A percentile compares a stretch with the other conserved stretches of the same genome.
These are phyloP conservation scores for Ctenochaetus hawaiiensis DNA, from an alignment of 2,797 vertebrate species.

Conservation along the genomic window DNA sequence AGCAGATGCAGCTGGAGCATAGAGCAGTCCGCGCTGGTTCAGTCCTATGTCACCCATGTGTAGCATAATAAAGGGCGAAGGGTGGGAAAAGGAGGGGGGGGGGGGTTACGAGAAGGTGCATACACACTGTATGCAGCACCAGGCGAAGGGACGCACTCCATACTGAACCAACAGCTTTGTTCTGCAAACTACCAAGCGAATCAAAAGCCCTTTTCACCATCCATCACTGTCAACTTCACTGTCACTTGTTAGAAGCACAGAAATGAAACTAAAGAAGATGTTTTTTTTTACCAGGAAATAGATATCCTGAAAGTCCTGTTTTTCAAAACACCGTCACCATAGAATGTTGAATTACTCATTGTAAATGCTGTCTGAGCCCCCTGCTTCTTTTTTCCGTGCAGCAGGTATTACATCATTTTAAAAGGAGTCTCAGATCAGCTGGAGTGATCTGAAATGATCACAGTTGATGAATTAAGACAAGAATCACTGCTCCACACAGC, in stretches of 20 bases:
- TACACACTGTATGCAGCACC: conserved; percentile 53
- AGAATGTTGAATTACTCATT: conserved; percentile 2
- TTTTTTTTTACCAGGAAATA: neutral
- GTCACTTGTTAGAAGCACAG: neutral
- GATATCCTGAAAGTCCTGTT: conserved; percentile 9
- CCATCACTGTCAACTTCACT: conserved; percentile 22
- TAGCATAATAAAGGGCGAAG: conserved; percentile 62
- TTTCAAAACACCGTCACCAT: conserved; percentile 1
- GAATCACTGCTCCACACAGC: conserved; percentile 17
- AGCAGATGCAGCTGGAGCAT: conserved; percentile 79
- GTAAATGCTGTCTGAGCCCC: neutral
- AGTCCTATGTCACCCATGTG: conserved; percentile 77
- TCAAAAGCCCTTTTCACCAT: conserved; percentile 6
- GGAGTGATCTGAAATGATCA: conserved; percentile 27
- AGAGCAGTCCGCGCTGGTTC: conserved; percentile 70
- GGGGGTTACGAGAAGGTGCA: conserved; percentile 31
- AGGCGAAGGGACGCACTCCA: conserved; percentile 27
- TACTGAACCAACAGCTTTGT: conserved; percentile 23
- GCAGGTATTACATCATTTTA: conserved; percentile 18
- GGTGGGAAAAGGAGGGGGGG: conserved; percentile 19
- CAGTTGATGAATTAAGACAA: conserved; percentile 14
- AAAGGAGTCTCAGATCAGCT: neutral
- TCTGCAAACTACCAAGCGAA: conserved; percentile 43
- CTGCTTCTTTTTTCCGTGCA: neutral
- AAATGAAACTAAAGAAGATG: neutral